These are phyloP conservation scores for Macroglossus sobrinus DNA, from an alignment of 2,113 vertebrate genomes.

Conservation along the genomic window DNA sequence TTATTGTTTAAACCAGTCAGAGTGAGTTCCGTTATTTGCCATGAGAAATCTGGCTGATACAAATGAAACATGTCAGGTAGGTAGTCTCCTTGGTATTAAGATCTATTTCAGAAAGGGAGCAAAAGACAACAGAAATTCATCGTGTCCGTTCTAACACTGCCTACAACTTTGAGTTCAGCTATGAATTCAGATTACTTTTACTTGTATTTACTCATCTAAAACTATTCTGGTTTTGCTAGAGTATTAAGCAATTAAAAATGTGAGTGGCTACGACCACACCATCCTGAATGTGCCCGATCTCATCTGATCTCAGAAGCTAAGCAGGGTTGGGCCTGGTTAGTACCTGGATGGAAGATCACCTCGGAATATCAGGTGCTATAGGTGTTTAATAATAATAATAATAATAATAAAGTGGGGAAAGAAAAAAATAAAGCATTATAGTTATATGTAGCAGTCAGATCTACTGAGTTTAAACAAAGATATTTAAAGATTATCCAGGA, in stretches of 20 bases:
- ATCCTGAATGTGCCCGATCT: too few relatives aligned
- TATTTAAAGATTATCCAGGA: background rate
- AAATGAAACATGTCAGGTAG: background rate
- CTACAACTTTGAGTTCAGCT: background rate
- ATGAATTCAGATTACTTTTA: background rate
- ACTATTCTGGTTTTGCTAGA: background rate
- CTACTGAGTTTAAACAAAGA: background rate
- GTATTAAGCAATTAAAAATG: background rate
- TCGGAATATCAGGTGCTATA: too few relatives aligned
- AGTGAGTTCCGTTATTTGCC: background rate
- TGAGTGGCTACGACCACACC: too few relatives aligned
- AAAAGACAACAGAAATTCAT: background rate
- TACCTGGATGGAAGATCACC: too few relatives aligned
- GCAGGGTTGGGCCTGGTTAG: too few relatives aligned
- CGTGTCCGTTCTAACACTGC: background rate
- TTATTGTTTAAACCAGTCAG: background rate
- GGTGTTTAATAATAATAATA: too few relatives aligned
- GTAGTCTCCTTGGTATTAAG: background rate
- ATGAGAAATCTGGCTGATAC: background rate
- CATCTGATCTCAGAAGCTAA: too few relatives aligned
- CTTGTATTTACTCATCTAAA: background rate
- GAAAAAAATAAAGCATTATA: background rate
- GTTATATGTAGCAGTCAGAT: background rate
- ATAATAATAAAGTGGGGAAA: too few relatives aligned
- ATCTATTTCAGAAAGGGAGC: background rate